Conservation (phyloP, 2,113 vertebrate species). For the Orycteropus afer region DNA sequence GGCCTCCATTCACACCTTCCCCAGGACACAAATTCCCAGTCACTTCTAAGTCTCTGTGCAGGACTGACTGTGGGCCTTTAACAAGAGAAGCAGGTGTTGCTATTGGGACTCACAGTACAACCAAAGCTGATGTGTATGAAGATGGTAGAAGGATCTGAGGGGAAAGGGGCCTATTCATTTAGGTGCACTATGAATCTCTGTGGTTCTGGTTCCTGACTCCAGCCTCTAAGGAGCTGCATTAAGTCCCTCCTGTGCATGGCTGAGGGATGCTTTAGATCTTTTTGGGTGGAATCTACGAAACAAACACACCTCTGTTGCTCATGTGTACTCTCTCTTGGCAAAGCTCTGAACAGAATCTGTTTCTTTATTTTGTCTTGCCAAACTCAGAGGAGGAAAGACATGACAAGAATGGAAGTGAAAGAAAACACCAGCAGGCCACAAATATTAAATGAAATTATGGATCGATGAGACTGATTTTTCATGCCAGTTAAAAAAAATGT, state of each 20-base stretch:
- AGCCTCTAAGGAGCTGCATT: not conserved
- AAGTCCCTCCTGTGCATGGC: too few relatives aligned
- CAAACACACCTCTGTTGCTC: not conserved
- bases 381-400: slow-evolving; percentile 37
- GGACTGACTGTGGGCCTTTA: not conserved
- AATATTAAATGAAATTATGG: not conserved
- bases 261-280: not conserved
- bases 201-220: not conserved
- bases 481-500: not conserved
- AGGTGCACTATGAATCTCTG: fast-evolving
- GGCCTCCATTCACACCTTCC: too few relatives aligned
- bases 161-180: not conserved
- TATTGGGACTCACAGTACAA: not conserved
- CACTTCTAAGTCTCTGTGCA: not conserved
- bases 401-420: not conserved
- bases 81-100: not conserved
- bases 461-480: not conserved
- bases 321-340: not conserved
- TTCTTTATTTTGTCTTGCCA: not conserved
- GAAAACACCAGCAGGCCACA: slow-evolving; percentile 5
- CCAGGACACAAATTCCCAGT: not conserved
- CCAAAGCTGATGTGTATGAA: not conserved
- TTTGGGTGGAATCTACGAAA: not conserved
- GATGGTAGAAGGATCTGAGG: not conserved
- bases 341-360: not conserved